phyloP scores from a whole-genome alignment of 2,113 vertebrate species.

The Bufo bufo region DNA sequence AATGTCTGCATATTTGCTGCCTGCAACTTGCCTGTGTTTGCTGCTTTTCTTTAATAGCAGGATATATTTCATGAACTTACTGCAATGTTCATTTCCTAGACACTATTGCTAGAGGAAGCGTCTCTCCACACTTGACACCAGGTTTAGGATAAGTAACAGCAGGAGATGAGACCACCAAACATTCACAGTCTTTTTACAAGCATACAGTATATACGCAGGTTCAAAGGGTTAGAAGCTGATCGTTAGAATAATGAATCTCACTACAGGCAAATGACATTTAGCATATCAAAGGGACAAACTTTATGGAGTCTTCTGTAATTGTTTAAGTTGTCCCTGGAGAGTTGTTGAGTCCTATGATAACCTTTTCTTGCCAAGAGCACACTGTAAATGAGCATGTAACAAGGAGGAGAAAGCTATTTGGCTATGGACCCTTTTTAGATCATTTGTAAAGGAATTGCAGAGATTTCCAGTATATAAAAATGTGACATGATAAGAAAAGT shows the following conservation, averaged over 20 bases:
- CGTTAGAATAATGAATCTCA: constrained; percentile 64
- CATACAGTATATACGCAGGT: constrained; percentile 64
- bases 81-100: constrained; percentile 42
- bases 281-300: constrained; percentile 69
- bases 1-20: background rate
- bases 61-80: constrained; percentile 23
- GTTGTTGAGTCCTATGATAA: constrained; percentile 6
- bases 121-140: constrained; percentile 54
- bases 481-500: background rate
- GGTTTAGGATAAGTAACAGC: constrained; percentile 62
- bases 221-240: constrained; percentile 67
- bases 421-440: background rate
- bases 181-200: constrained; percentile 64
- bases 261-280: constrained; percentile 64
- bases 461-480: background rate
- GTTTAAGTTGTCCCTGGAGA: constrained; percentile 59
- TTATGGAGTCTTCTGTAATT: constrained; percentile 46
- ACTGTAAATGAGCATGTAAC: background rate
- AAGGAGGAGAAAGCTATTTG: background rate
- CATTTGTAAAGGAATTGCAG: background rate
- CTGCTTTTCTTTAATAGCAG: constrained; percentile 7
- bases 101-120: constrained; percentile 21
- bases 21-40: no score
- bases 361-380: background rate
- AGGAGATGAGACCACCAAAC: constrained; percentile 61